Conservation (phyloP, 2,113 vertebrate species). For the Merops nubicus region DNA sequence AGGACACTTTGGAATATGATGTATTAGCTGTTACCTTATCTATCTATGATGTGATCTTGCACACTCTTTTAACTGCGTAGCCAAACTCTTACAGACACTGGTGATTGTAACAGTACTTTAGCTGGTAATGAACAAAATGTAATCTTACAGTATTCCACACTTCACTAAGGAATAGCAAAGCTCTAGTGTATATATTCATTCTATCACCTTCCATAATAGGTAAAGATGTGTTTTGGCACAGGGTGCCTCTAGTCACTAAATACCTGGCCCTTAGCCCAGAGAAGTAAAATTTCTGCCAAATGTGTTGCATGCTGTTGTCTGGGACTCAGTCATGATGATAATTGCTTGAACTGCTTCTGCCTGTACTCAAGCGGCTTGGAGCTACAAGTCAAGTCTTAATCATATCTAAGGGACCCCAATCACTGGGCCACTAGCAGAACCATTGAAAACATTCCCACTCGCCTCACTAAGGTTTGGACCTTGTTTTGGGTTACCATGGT, state of each 20-base stretch:
- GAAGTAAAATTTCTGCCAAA: background rate
- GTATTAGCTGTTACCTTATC: background rate
- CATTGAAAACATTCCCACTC: background rate
- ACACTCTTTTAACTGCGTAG: background rate
- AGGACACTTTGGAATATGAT: background rate
- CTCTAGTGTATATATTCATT: background rate
- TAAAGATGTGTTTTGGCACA: constrained; percentile 47
- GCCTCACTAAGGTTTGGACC: background rate
- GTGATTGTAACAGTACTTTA: background rate
- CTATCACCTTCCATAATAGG: background rate
- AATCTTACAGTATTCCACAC: background rate
- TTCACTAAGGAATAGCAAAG: background rate
- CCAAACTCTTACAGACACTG: background rate
- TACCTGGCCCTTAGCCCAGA: constrained; percentile 7
- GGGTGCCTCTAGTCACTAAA: background rate
- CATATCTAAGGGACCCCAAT: background rate
- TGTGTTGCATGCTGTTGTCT: background rate
- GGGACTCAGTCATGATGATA: background rate
- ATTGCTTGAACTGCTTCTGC: constrained; percentile 15
- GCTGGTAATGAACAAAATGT: background rate
- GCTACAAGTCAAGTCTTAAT: background rate
- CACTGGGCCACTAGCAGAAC: background rate
- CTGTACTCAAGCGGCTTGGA: background rate
- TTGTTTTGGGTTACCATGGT: background rate
- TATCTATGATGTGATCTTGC: background rate